Percentiles rank a stretch among this genome's conserved stretches.
Conservation (phyloP, 2,797 vertebrate genomes). For the Chelon auratus region DNA sequence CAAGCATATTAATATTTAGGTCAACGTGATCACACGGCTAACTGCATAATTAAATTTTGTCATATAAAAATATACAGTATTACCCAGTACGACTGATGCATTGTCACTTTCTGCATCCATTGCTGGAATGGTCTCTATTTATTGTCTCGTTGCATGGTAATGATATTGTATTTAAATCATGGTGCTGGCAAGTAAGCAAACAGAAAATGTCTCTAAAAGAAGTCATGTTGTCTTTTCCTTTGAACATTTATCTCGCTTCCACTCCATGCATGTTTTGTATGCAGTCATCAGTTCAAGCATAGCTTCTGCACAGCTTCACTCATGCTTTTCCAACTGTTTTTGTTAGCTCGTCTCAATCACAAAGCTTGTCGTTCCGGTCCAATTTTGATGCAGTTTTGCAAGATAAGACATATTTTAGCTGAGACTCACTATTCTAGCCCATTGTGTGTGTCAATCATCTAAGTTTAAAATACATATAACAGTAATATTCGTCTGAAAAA, state of each 20-base stretch:
- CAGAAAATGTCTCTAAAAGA: not conserved
- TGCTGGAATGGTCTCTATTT: not conserved
- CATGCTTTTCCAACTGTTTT: not conserved
- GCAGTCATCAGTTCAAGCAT: not conserved
- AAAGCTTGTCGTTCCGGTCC: not conserved
- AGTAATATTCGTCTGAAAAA: too few species aligned
- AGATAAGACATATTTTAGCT: not conserved
- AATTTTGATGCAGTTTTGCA: not conserved
- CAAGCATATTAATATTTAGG: too few species aligned
- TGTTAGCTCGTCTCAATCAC: not conserved
- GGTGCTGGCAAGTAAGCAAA: not conserved
- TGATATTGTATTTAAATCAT: not conserved
- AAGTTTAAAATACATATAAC: too few species aligned
- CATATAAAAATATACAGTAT: too few species aligned
- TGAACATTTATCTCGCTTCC: not conserved
- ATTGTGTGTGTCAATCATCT: not conserved
- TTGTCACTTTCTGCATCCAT: not conserved
- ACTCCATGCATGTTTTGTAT: not conserved
- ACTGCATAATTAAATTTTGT: too few species aligned
- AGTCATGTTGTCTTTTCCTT: not conserved
- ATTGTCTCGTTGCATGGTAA: not conserved
- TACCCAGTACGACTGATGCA: too few species aligned
- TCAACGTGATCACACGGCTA: too few species aligned
- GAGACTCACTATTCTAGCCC: not conserved
- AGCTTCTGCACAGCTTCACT: not conserved